A percentile compares a stretch with the other conserved stretches of the same genome.
These are phyloP conservation scores for Leptopterna dolabrata DNA, from an alignment of 2,888 invertebrate genomes.

Conservation along the genomic window DNA sequence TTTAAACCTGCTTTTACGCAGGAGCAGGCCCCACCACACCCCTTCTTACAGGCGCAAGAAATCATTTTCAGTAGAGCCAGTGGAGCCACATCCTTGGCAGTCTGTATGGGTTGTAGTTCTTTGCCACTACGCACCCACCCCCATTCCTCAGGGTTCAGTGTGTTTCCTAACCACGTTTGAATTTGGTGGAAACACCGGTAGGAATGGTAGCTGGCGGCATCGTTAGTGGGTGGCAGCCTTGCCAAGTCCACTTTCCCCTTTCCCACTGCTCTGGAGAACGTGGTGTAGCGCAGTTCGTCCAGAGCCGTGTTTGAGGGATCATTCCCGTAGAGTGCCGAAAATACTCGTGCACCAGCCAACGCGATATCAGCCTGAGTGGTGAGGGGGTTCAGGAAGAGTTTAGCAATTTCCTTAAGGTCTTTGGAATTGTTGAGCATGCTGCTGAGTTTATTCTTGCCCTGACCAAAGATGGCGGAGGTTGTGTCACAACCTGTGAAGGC, in stretches of 20 bases:
- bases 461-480: no score
- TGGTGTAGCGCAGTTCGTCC: not conserved
- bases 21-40: not conserved
- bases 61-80: not conserved
- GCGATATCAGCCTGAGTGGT: not conserved
- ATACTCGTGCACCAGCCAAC: not conserved
- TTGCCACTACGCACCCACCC: not conserved
- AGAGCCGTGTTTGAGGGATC: not conserved
- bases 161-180: not conserved
- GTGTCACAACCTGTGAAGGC: not conserved
- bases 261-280: not conserved
- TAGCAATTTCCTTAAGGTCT: not conserved
- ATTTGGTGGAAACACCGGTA: no score
- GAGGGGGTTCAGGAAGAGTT: not conserved
- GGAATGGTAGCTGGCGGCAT: no score
- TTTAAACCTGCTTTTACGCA: not conserved
- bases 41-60: not conserved
- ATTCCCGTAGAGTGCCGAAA: not conserved
- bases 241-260: no score
- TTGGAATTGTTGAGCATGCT: constrained; percentile 6
- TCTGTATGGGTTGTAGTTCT: not conserved
- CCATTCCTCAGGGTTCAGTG: not conserved
- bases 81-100: not conserved
- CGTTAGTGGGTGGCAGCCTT: no score
- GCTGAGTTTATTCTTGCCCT: not conserved